These are phyloP conservation scores for Telenomus remus DNA, from an alignment of 1,140 invertebrate genomes.

Conservation along the genomic window DNA sequence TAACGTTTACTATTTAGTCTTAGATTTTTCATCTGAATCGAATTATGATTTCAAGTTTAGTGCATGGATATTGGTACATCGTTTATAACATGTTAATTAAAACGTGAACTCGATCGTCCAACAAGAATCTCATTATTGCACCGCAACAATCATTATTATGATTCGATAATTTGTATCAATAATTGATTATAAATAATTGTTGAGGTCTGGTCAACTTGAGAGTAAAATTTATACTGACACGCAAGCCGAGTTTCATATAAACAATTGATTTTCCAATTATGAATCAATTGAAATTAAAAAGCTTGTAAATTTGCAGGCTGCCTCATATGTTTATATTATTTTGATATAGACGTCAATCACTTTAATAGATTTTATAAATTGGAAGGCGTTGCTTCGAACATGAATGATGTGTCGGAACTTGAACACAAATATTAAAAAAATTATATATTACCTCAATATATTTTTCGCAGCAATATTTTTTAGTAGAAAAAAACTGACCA, in stretches of 20 bases:
- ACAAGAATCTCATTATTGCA: constrained; percentile 18
- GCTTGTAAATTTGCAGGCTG: not conserved
- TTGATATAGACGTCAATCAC: constrained; percentile 14
- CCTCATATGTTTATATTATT: no score
- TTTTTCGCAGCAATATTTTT: no score
- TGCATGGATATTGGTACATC: constrained; percentile 10
- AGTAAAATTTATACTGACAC: no score
- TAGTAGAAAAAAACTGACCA: no score
- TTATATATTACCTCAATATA: no score
- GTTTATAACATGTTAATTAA: constrained; percentile 28
- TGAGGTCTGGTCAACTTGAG: no score
- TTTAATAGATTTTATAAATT: constrained; percentile 26
- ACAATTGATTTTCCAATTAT: no score
- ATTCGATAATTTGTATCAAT: no score
- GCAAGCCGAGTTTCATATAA: not conserved
- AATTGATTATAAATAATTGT: no score
- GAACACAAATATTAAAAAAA: no score
- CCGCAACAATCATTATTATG: constrained; percentile 13
- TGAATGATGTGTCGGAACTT: constrained; percentile 16
- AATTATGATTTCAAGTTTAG: constrained; percentile 6
- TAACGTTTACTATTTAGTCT: no score
- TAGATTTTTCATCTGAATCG: not conserved
- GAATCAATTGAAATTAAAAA: not conserved
- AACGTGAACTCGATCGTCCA: constrained; percentile 12
- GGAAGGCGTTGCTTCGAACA: constrained; percentile 24